Conservation (phyloP, 2,797 vertebrate genomes). For the Scleropages formosus region DNA sequence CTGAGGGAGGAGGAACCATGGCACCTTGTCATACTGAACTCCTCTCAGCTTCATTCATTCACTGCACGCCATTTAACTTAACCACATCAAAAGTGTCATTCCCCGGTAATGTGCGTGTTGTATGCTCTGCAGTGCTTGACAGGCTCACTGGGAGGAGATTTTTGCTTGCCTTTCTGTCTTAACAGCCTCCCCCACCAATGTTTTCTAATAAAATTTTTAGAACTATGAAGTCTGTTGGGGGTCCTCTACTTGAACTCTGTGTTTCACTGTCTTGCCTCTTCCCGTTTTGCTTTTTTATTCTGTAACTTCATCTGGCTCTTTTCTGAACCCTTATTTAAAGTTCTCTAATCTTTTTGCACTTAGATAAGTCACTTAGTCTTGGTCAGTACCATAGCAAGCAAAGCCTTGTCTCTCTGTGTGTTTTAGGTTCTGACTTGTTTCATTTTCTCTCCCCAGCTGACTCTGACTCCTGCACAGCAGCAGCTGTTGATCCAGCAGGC, state of each 20-base stretch:
- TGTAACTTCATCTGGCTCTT: not conserved
- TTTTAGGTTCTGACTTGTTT: not conserved
- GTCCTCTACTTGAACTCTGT: not conserved
- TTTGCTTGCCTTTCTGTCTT: not conserved
- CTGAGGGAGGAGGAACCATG: too few relatives aligned
- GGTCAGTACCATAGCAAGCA: not conserved
- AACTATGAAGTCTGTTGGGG: not conserved
- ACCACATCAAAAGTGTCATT: not conserved
- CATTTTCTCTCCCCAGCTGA: slow-evolving; percentile 69
- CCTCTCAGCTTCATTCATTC: not conserved
- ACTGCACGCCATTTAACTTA: not conserved
- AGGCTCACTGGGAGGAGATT: not conserved
- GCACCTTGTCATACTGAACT: not conserved
- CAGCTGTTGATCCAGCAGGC: slow-evolving; percentile 96
- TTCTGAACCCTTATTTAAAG: not conserved
- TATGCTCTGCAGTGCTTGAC: not conserved
- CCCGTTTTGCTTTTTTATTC: not conserved
- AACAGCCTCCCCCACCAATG: not conserved
- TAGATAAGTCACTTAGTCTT: not conserved
- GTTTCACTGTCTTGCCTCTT: not conserved
- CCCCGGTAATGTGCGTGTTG: not conserved
- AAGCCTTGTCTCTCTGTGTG: not conserved
- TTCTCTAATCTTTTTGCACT: not conserved
- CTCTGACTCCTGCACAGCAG: slow-evolving; percentile 93
- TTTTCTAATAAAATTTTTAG: not conserved